Conservation (phyloP, 2,113 vertebrate species). For the Daboia siamensis region DNA sequence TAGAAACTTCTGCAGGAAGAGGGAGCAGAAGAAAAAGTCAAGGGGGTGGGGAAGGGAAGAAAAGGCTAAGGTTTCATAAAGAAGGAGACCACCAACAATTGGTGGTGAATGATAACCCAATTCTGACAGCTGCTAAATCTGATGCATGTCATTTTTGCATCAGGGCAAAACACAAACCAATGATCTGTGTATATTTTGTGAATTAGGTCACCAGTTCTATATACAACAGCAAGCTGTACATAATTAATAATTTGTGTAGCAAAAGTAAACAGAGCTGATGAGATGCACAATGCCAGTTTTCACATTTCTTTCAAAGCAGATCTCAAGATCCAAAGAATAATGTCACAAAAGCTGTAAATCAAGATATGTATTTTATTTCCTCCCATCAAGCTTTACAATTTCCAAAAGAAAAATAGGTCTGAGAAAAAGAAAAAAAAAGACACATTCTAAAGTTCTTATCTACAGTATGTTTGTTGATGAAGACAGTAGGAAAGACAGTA, state of each 20-base stretch:
- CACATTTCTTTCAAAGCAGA: not conserved
- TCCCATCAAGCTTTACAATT: not conserved
- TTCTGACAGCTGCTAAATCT: not conserved
- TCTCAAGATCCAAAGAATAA: not conserved
- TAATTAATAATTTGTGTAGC: not conserved
- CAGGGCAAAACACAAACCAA: not conserved
- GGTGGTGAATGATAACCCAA: not conserved
- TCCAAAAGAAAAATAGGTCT: not conserved
- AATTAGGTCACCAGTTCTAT: not conserved
- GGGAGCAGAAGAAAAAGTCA: not conserved
- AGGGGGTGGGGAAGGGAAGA: not conserved
- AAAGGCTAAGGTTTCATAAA: not conserved
- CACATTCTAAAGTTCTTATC: not conserved
- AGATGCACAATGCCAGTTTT: not conserved
- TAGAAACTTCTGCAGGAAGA: not conserved
- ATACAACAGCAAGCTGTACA: not conserved
- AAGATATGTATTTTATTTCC: not conserved
- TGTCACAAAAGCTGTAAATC: not conserved
- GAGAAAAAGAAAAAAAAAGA: not conserved
- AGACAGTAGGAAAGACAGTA: not conserved
- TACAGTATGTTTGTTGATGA: not conserved
- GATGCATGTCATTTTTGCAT: not conserved
- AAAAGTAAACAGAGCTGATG: not conserved
- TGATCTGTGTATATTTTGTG: not conserved
- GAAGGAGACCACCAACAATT: not conserved